Evolutionary conservation across 64 coral and sea anemone species (phyloP), one percentile per base, ranked within the genome.

Genomic region (Hydrozoanthus tunicans): DNA sequence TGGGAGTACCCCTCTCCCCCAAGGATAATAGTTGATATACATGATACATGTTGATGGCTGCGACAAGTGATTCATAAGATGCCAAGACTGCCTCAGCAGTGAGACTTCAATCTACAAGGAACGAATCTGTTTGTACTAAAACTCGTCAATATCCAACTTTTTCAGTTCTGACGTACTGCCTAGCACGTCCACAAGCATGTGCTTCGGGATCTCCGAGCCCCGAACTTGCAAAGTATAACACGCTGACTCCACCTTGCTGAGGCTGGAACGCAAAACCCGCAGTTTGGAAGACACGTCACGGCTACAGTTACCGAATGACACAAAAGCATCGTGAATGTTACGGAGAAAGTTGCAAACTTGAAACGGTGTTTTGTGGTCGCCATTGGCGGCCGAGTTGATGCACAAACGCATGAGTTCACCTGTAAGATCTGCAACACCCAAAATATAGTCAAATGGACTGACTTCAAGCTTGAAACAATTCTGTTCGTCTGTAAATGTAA

Each of bases 321-420:
- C 57, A 57, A 98, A 93, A 6, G 89, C 69, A 51, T 98, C 91
- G 20, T 98, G 91, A 78, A 95, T 25, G 32, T 58, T 15, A 9
- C 91, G 83, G 10, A 93, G 27, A 17, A 99, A 93, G 53, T 78
- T 67, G 70, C 97, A 96, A 55, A 99, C 90, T 61, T 84, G 79
- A 64, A 93, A 92, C 14, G 92, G 94, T 6, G 92, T 96, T 13
- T 72, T 78, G 55, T 69, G 59, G 67, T 99, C 94, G 0, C 94
- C 97, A 67, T 94, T 93, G 0, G 94, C 94, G 59, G 94, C 94
- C 57, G 91, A 92, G 86, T 99, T 99, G 15, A 99, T 94, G n/a
- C 94, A 93, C 15, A 99, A 78, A 51, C 97, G 89, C 97, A 99
- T 99, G 9, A 99, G 59, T 81, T 99, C 97, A 51, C 97, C 97